phyloP scores from a whole-genome alignment of 1,140 invertebrate genomes.

The Anadara kagoshimensis region DNA sequence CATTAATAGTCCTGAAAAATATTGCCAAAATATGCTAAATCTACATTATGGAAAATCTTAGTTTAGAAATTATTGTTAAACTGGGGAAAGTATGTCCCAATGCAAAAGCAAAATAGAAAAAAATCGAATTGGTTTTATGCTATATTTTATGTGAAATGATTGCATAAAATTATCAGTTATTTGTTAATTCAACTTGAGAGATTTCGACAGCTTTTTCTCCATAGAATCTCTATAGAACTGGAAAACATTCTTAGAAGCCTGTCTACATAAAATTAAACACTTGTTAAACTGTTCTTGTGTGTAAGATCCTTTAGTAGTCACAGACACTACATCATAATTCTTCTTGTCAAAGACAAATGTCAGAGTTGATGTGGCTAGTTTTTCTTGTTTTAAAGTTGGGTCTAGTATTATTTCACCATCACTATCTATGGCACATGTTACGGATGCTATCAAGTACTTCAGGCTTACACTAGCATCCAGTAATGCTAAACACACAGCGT shows the following conservation, averaged over 20 bases:
- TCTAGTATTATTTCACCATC: slow-evolving; percentile 81
- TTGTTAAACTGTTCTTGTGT: slow-evolving; percentile 61
- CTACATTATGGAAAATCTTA: no score
- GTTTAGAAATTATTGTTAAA: no score
- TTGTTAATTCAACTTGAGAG: not conserved
- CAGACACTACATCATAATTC: slow-evolving; percentile 54
- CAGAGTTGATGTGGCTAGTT: slow-evolving; percentile 40
- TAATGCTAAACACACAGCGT: slow-evolving; percentile 86
- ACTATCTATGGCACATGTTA: slow-evolving; percentile 80
- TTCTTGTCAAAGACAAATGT: slow-evolving; percentile 70
- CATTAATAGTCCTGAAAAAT: no score
- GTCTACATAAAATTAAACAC: slow-evolving; percentile 50
- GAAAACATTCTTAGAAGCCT: slow-evolving; percentile 60
- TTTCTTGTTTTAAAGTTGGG: slow-evolving; percentile 77
- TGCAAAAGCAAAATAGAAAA: no score
- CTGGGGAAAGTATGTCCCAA: no score
- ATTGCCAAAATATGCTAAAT: no score
- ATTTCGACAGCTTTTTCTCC: slow-evolving; percentile 61
- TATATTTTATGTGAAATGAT: no score
- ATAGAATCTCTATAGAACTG: slow-evolving; percentile 65
- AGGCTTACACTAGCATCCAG: slow-evolving; percentile 87
- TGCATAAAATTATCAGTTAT: no score
- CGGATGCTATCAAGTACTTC: slow-evolving; percentile 85
- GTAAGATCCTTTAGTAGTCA: slow-evolving; percentile 57
- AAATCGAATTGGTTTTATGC: no score